These are phyloP conservation scores for Plagiodera versicolora DNA, from an alignment of 2,888 invertebrate species.

Conservation along the genomic window DNA sequence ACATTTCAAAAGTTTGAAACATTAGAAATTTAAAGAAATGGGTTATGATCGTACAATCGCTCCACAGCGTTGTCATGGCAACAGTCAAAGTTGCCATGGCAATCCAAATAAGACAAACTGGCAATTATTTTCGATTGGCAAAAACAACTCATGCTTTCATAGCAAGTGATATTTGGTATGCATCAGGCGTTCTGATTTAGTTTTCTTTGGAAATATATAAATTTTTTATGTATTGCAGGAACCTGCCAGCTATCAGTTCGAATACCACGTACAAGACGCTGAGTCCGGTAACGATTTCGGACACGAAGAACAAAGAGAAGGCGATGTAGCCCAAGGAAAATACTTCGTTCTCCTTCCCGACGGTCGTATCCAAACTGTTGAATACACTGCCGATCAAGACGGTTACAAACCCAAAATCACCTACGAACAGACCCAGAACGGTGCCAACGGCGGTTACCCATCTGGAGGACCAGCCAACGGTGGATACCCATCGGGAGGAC, in stretches of 20 bases:
- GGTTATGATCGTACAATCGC: too few relatives aligned
- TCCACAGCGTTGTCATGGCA: too few relatives aligned
- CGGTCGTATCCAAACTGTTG: slow-evolving; percentile 67
- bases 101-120: too few relatives aligned
- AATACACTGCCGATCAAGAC: slow-evolving; percentile 66
- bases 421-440: slow-evolving; percentile 56
- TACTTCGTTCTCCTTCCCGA: slow-evolving; percentile 71
- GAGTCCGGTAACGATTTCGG: slow-evolving; percentile 71
- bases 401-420: slow-evolving; percentile 68
- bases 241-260: slow-evolving; percentile 65
- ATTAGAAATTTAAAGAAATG: too few relatives aligned
- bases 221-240: slow-evolving; percentile 48
- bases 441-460: slow-evolving; percentile 33
- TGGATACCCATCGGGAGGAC: too few relatives aligned
- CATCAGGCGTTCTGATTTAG: too few relatives aligned
- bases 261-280: slow-evolving; percentile 66
- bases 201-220: too few relatives aligned
- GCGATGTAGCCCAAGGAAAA: slow-evolving; percentile 69
- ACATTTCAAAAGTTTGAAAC: too few relatives aligned
- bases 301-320: slow-evolving; percentile 66
- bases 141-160: too few relatives aligned
- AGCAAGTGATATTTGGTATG: too few relatives aligned
- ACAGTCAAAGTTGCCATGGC: too few relatives aligned
- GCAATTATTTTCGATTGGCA: too few relatives aligned
- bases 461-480: slow-evolving; percentile 41